These are phyloP conservation scores for Scylla paramamosain DNA, from an alignment of 1,140 invertebrate species.

Conservation along the genomic window DNA sequence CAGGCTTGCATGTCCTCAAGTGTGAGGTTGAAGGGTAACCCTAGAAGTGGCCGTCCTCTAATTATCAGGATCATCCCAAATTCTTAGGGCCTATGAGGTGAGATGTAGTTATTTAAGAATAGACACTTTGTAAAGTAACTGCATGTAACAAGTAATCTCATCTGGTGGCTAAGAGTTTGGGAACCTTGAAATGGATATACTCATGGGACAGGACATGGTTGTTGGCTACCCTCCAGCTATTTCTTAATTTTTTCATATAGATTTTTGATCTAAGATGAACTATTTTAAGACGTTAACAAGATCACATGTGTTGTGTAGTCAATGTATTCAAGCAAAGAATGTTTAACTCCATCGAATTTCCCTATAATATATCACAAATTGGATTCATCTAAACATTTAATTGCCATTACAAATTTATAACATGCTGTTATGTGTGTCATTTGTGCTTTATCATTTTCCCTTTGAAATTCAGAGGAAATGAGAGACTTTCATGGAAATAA, in stretches of 20 bases:
- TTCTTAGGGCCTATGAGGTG: constrained; percentile 57
- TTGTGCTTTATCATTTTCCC: constrained; percentile 75
- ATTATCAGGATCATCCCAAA: constrained; percentile 51
- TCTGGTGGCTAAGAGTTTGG: constrained; percentile 64
- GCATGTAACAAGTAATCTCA: constrained; percentile 31
- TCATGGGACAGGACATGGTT: constrained; percentile 70
- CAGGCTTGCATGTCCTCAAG: constrained; percentile 72
- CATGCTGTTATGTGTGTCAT: constrained; percentile 73
- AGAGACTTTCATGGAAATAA: constrained; percentile 75
- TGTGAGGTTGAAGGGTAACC: constrained; percentile 68
- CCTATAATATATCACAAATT: constrained; percentile 69
- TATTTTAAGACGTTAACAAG: constrained; percentile 75
- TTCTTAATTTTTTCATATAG: constrained; percentile 75
- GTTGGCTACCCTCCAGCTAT: constrained; percentile 72
- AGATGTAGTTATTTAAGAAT: constrained; percentile 34
- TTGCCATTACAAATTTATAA: constrained; percentile 71
- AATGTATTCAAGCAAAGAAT: constrained; percentile 72
- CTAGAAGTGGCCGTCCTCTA: constrained; percentile 66
- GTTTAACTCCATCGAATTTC: constrained; percentile 73
- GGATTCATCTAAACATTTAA: constrained; percentile 64
- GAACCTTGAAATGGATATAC: constrained; percentile 68
- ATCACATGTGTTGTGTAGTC: constrained; percentile 75
- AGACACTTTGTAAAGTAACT: constrained; percentile 43
- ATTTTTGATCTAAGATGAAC: constrained; percentile 73
- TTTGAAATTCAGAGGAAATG: constrained; percentile 71